Base-by-base conservation (phyloP, 2,888 invertebrate genomes). In the Dryocosmus kuriphilus region DNA sequence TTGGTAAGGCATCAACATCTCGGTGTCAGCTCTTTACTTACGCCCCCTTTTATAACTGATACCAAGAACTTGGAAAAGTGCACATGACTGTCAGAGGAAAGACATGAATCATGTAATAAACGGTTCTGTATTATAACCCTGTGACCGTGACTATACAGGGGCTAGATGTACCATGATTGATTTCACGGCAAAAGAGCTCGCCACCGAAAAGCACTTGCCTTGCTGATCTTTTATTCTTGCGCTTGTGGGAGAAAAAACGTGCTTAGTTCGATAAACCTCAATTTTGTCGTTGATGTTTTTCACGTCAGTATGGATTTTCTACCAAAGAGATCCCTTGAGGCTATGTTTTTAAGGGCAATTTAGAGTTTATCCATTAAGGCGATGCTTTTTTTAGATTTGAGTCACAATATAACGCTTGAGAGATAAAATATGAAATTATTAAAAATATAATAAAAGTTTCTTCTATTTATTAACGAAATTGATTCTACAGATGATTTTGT, bases 21-120 rank as follows among this genome's bases (percentile, higher is more conserved):
- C 3, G n/a, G 51, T n/a, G 8, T 16, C 9, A 51, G 8, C 8
- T 51, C n/a, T n/a, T 51, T 51, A 9, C n/a, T n/a, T 2, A 8
- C 3, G n/a, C 8, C 3, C 51, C 0, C 6, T 51, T 51, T 51
- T 51, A 51, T 51, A n/a, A 51, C n/a, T 51, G n/a, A 51, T 51
- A 51, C 51, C 51, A 19, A 8, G 51, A 8, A n/a, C 51, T 51
- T 51, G n/a, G 51, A 51, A 51, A n/a, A 9, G 51, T 51, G 51
- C n/a, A 51, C 51, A 51, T 51, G 2, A 51, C n/a, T 51, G 51
- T 51, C 51, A n/a, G n/a, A 8, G 9, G n/a, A 51, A 19, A 2
- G 51, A n/a, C 51, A n/a, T 51, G 51, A n/a, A n/a, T 51, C n/a
- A n/a, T n/a, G n/a, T 51, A 22, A 51, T 51, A 51, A 51, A 51